These are phyloP conservation scores for Lumbricus terrestris DNA, from an alignment of 2,888 invertebrate genomes.

Conservation along the genomic window DNA sequence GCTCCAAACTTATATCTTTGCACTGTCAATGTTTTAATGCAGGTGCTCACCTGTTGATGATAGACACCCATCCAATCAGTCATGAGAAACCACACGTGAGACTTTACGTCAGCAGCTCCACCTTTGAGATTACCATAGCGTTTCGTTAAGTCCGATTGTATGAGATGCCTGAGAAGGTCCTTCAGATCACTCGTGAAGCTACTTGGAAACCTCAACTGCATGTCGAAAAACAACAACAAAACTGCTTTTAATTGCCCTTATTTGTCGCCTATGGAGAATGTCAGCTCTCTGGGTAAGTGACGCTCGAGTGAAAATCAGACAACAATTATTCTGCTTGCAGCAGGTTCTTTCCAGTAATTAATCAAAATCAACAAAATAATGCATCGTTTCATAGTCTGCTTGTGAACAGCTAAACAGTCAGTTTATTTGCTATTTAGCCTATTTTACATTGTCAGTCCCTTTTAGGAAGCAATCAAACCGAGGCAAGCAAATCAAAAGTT, in stretches of 20 bases:
- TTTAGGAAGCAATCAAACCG: no score
- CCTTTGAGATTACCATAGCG: constrained; percentile 3
- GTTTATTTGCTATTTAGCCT: no score
- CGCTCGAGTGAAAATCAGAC: not conserved
- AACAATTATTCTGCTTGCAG: not conserved
- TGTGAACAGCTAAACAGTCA: no score
- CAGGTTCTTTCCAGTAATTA: not conserved
- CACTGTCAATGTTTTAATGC: no score
- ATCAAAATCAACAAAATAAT: not conserved
- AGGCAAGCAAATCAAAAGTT: no score
- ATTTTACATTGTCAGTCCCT: no score
- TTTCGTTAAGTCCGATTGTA: not conserved
- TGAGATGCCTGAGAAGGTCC: not conserved
- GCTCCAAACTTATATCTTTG: no score
- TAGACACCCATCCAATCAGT: not conserved
- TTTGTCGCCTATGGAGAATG: not conserved
- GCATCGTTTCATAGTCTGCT: not conserved
- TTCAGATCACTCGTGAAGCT: not conserved
- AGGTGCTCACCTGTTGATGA: not conserved
- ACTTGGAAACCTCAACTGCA: not conserved
- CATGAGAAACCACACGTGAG: not conserved
- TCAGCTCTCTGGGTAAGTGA: no score
- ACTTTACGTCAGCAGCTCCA: not conserved
- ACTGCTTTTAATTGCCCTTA: not conserved
- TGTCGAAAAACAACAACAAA: no score